Base-by-base conservation (phyloP, 2,888 invertebrate genomes). In the Dastarcus helophoroides region DNA sequence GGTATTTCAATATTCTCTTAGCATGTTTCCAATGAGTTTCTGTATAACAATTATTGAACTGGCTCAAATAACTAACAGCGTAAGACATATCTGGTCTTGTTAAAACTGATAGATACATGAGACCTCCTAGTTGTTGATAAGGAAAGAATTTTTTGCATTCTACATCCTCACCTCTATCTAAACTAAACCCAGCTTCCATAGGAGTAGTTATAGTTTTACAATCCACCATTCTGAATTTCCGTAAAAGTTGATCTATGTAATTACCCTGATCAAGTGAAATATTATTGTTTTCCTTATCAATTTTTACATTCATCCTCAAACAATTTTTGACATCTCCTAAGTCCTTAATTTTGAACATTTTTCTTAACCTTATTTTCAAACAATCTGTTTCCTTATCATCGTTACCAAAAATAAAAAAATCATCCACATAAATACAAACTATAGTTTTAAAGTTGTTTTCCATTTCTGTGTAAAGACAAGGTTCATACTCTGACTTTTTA, bases 71-170 rank as follows among this genome's bases (percentile, higher is more conserved):
- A 3, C 16, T 16, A 19, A 14, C n/a, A 16, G 21, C 21, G 13
- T 19, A 21, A 3, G 28, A 19, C 17, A 28, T 28, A 28, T 28
- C 28, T 28, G 43, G 44, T 33, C 47, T 37, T 2, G 45, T 43
- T n/a, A 42, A 30, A 4, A 45, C 41, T 12, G 40, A 15, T 13
- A 47, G 30, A 31, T 42, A 47, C 44, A 44, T 44, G 10, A 40
- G 29, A 32, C 40, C 38, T 3, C 46, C 44, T 22, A 45, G 38
- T 26, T 42, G 15, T 24, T 38, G 43, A 36, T 43, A 43, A 19
- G 39, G 46, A 13, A 40, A 19, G 26, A 38, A 23, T 31, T 23
- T 23, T 16, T 28, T 29, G 22, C n/a, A 11, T 13, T 13, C 23
- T 16, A 14, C 16, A 13, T 16, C 14, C n/a, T 33, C 13, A 22